Conservation (phyloP, 2,888 invertebrate genomes). For the Keiferia lycopersicella region DNA sequence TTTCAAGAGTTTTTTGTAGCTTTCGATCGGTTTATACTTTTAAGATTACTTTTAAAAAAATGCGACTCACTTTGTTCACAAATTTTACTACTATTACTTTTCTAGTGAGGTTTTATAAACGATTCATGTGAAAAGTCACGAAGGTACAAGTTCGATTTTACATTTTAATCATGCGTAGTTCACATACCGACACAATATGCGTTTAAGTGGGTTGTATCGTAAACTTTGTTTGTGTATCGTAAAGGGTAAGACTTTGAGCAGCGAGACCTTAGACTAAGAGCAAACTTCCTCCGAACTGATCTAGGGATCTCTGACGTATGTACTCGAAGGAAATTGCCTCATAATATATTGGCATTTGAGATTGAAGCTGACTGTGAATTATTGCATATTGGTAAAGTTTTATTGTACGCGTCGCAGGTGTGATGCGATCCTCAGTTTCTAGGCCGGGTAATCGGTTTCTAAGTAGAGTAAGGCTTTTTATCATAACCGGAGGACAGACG, state of each 20-base stretch:
- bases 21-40: no score
- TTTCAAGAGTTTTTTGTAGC: no score
- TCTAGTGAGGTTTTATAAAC: no score
- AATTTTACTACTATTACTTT: no score
- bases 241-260: slow-evolving; percentile 54
- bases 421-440: slow-evolving; percentile 53
- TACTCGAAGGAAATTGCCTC: slow-evolving; percentile 65
- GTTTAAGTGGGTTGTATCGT: not conserved
- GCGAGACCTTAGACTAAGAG: slow-evolving; percentile 55
- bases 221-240: not conserved
- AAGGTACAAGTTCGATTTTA: no score
- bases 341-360: slow-evolving; percentile 77
- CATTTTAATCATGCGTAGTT: no score
- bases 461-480: not conserved
- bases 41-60: no score
- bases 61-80: no score
- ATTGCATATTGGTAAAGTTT: slow-evolving; percentile 79
- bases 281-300: slow-evolving; percentile 43
- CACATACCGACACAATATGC: no score
- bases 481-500: no score
- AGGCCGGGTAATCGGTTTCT: not conserved
- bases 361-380: slow-evolving; percentile 76
- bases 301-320: slow-evolving; percentile 68
- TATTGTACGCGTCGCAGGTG: slow-evolving; percentile 76
- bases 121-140: no score